phyloP scores from a whole-genome alignment of 2,113 vertebrate genomes.

The Podiceps cristatus region DNA sequence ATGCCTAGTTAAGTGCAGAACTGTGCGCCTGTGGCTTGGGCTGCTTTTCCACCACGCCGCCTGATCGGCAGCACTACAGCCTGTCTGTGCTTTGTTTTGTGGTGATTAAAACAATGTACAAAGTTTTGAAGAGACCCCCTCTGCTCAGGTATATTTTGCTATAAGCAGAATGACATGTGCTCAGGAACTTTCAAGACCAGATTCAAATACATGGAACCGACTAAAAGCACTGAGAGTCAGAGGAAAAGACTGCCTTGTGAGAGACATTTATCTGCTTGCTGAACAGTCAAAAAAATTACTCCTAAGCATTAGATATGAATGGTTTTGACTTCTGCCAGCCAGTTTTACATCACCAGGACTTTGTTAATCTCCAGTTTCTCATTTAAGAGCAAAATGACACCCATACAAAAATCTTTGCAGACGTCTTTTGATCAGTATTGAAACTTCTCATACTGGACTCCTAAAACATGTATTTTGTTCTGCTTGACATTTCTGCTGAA shows the following conservation, averaged over 20 bases:
- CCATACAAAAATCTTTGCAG: neutral
- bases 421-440: neutral
- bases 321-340: neutral
- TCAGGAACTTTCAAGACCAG: neutral
- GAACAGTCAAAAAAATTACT: neutral
- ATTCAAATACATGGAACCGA: neutral
- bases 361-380: neutral
- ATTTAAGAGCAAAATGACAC: neutral
- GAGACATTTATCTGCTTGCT: neutral
- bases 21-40: neutral
- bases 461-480: neutral
- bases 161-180: neutral
- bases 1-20: neutral
- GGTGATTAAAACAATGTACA: neutral
- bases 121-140: neutral
- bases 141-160: neutral
- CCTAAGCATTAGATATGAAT: neutral
- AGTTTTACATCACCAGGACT: neutral
- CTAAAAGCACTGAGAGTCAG: neutral
- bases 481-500: neutral
- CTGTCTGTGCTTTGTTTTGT: neutral
- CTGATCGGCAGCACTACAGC: neutral
- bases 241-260: accelerated
- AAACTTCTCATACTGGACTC: neutral
- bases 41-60: neutral